phyloP scores from a whole-genome alignment of 2,113 vertebrate species.

The Arothron firmamentum region DNA sequence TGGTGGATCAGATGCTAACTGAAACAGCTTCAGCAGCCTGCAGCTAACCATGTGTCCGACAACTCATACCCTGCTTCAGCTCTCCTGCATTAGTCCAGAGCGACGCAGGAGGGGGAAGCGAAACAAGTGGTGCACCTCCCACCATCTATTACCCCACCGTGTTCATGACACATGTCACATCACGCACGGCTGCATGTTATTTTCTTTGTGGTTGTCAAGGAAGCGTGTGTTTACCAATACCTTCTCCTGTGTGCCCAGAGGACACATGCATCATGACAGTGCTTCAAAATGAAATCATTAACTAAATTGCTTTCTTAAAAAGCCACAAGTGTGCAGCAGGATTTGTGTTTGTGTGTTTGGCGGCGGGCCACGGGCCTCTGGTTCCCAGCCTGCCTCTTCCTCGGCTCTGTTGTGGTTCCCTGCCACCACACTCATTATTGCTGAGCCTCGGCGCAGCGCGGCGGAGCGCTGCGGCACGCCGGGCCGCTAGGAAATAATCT shows the following conservation, averaged over 20 bases:
- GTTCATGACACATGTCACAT: conserved; percentile 42
- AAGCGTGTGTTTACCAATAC: conserved; percentile 60
- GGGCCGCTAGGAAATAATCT: conserved; percentile 71
- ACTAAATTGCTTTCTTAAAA: conserved; percentile 76
- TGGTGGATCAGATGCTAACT: conserved; percentile 69
- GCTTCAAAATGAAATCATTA: conserved; percentile 77
- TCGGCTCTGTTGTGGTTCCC: conserved; percentile 75
- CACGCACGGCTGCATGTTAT: conserved; percentile 34
- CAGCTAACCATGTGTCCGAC: conserved; percentile 53
- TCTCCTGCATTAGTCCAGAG: conserved; percentile 31
- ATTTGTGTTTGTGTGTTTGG: conserved; percentile 66
- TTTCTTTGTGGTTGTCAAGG: conserved; percentile 35
- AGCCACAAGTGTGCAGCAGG: conserved; percentile 69
- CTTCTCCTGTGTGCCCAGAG: conserved; percentile 38
- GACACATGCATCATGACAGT: conserved; percentile 66
- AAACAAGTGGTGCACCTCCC: conserved; percentile 20
- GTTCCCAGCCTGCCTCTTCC: conserved; percentile 68
- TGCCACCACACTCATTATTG: conserved; percentile 73
- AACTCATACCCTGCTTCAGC: conserved; percentile 35
- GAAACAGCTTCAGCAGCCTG: conserved; percentile 61
- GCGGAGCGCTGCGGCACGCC: conserved; percentile 51
- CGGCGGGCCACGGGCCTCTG: conserved; percentile 63
- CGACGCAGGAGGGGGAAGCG: conserved; percentile 1
- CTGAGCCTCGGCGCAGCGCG: conserved; percentile 60
- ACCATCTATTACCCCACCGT: conserved; percentile 27